These are phyloP conservation scores for Agrotis segetum DNA, from an alignment of 2,888 invertebrate genomes.

Conservation along the genomic window DNA sequence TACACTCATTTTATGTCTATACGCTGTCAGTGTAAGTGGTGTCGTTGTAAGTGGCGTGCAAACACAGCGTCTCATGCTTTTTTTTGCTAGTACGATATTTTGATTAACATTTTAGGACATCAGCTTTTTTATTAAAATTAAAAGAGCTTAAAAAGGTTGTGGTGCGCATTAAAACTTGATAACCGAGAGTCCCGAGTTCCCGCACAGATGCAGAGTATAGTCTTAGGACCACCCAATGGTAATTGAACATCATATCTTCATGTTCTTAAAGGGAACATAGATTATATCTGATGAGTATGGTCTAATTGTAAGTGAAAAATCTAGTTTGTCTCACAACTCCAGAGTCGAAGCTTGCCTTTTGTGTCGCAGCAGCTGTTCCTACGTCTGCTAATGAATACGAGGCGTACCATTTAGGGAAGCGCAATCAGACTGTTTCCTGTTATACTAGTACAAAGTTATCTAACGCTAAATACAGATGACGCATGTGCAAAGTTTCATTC, in stretches of 20 bases:
- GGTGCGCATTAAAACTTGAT: no score
- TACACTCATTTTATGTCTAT: constrained; percentile 24
- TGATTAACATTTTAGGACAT: no score
- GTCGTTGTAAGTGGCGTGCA: no score
- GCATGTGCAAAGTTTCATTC: constrained; percentile 6
- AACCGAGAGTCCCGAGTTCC: no score
- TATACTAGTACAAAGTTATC: constrained; percentile 19
- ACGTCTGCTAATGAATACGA: constrained; percentile 35
- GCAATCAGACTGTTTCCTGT: constrained; percentile 43
- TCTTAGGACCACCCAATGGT: constrained; percentile 18
- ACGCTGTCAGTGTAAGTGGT: no score
- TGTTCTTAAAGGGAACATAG: neutral
- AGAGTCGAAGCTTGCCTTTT: constrained; percentile 31
- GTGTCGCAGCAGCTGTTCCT: constrained; percentile 31
- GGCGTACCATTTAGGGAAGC: constrained; percentile 30
- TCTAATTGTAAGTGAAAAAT: constrained; percentile 31
- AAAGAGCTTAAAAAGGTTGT: no score
- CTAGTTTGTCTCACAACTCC: constrained; percentile 15
- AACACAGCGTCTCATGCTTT: no score
- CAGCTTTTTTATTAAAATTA: no score
- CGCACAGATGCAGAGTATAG: no score
- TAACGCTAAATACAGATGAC: constrained; percentile 16
- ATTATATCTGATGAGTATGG: neutral
- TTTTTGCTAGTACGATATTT: no score
- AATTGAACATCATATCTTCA: neutral